Evolutionary conservation across 2,797 vertebrate species (phyloP), one percentile per base, ranked within the genome.

Genomic region (Propithecus deckenii): DNA sequence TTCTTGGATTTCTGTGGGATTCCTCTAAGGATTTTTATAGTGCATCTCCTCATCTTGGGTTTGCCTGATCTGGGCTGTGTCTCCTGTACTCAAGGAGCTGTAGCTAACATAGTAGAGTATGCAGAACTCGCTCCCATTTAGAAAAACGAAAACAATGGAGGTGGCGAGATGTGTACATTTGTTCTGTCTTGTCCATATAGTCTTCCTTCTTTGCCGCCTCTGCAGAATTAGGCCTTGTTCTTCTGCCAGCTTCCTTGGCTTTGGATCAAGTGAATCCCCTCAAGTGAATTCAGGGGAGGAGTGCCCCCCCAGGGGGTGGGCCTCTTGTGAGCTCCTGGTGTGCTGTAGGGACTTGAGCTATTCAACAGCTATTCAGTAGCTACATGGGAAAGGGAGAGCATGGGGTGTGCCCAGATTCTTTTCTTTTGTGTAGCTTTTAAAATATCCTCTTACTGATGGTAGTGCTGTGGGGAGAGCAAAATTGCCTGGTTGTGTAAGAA

Each of bases 201-300:
- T 69, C 57, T 93, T 43, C 48, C 20, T 35, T 91, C 65, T 79
- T 57, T 85, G 72, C 67, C 0, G 1, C 76, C 88, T 95, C 81
- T 38, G 74, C 76, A 69, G 10, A 74, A 90, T 50, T 59, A 81
- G 87, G 30, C 71, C 72, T 92, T 63, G 43, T 74, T 94, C 50
- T 61, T 57, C 83, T 61, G 46, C 76, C 76, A 94, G 79, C 85
- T 86, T 84, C 48, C 10, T 79, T 92, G 94, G 90, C 90, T 97
- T 86, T n/a, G 25, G 43, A 87, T 85, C 90, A 86, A 96, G 32
- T 71, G 85, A 93, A 78, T 95, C 48, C 87, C 92, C 91, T 76
- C 43, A 84, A 93, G 75, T 86, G 79, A 89, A 81, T 72, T 78
- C 11, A 9, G 38, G 76, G 85, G 71, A 96, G 79, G 89, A 93